Base-by-base conservation (phyloP, 2,113 vertebrate genomes). In the Egretta garzetta region DNA sequence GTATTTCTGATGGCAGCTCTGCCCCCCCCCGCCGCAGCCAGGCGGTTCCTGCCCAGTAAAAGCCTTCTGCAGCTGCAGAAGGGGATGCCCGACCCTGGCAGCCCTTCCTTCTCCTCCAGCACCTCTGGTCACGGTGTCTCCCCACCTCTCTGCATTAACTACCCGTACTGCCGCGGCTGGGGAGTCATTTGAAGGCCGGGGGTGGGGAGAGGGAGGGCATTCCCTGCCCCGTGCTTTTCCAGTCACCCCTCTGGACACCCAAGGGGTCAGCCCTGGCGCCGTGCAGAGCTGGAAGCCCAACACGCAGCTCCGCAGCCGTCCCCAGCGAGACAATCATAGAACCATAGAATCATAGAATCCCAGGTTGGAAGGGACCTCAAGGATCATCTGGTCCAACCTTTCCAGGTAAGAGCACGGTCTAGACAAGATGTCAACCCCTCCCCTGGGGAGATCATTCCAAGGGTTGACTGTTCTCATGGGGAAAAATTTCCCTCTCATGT, bases 111-210 rank as follows among this genome's bases (percentile, higher is more conserved):
- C 37, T 50, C 58, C 71, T 32, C 72, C 56, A 26, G 62, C 71
- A 53, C 28, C 19, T 53, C 28, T 67, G 37, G 33, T 47, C 53
- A 15, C 0, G 2, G 37, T 67, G 70, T 33, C 70, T 60, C 53
- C 35, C 32, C 27, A 13, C 27, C 37, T 32, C 30, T 24, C 24
- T 5, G 41, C 10, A 4, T 30, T 50, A 64, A 64, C 67, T 50
- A 17, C 32, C 32, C 1, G 1, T 4, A 14, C 33, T 4, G 10
- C 41, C 24, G 1, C 0, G 4, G 23, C 26, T 53, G 45, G 24
- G 6, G 52, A 30, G 76, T 14, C 33, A 2, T 5, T 33, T 10
- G 39, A 47, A n/a, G 56, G 63, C 63, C 41, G 47, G 55, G 60
- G 16, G 39, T 10, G 5, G 18, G 70, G 39, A 76, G 47, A 49